Evolutionary conservation across 2,113 vertebrate species (phyloP), one percentile per base, ranked within the genome.

Genomic region (Sciurus niger): DNA sequence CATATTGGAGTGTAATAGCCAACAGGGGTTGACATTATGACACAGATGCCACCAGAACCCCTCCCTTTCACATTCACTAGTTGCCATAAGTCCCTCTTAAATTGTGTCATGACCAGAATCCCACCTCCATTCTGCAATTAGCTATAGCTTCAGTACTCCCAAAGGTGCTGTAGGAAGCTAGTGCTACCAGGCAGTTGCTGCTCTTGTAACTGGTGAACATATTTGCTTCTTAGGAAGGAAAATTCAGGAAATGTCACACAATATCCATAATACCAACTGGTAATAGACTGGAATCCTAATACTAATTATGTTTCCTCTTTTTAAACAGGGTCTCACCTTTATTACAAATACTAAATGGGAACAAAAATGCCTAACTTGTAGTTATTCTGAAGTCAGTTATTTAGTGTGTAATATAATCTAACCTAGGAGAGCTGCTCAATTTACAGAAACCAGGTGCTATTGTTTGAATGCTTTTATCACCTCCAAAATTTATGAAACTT

Each of bases 171-270:
- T 4, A 67, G 55, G 78, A 40, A 79, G 58, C 48, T 32, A 46
- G 68, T 76, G 77, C 40, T 83, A 32, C 40, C 46, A 80, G 89
- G 58, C 65, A 93, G 74, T 58, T 89, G 70, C 17, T 63, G 67
- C 70, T 89, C 25, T 90, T 72, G 22, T 68, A 87, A 25, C 65
- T 17, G 28, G 43, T 58, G 16, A 60, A 74, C 83, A 93, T 32
- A 72, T 48, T 79, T 92, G 63, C 51, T 77, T 95, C 68, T 89
- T 43, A 63, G 40, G 30, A 84, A 89, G 48, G 34, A 89, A 92
- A 95, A 79, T 32, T 65, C 48, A 84, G 85, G 58, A 76, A 93
- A 89, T 30, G 53, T 51, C 77, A 67, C 6, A 12, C 37, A 87
- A 48, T 93, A 93, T 65, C 46, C 46, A 79, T 90, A 65, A 90